Evolutionary conservation across 1,140 invertebrate genomes (phyloP).

Genomic region (Grapholita molesta): DNA sequence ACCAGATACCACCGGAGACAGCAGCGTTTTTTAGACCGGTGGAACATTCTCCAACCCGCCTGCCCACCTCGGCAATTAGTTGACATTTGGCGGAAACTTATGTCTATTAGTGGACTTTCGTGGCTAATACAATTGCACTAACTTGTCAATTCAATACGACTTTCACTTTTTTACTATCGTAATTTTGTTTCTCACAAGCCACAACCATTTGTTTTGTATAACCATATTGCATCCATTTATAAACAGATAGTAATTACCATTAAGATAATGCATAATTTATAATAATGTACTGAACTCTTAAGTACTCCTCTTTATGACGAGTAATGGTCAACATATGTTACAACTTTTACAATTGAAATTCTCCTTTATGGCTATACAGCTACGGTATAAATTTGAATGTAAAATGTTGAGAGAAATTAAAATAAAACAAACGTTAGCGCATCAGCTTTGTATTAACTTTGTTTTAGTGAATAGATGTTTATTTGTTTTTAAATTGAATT

Average conservation of each 20-base stretch:
- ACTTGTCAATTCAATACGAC: background rate
- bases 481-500: background rate
- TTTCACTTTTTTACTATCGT: background rate
- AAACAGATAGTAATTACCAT: conserved; percentile 36
- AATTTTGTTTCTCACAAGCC: background rate
- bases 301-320: conserved; percentile 31
- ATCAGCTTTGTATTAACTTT: background rate
- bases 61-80: too few species aligned
- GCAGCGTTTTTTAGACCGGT: too few species aligned
- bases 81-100: too few species aligned
- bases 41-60: too few species aligned
- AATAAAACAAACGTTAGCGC: background rate
- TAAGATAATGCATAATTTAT: conserved; percentile 41
- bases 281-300: conserved; percentile 33
- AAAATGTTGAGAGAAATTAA: background rate
- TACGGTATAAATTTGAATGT: background rate
- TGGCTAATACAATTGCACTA: background rate
- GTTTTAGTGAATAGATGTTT: background rate
- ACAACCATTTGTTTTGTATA: background rate
- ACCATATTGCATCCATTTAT: conserved; percentile 18
- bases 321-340: conserved; percentile 39
- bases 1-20: too few species aligned
- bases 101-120: too few species aligned
- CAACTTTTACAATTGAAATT: background rate
- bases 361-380: background rate